A percentile compares a stretch with the other conserved stretches of the same genome.
These are phyloP conservation scores for Drosophila lowei DNA, from an alignment of 1,140 invertebrate genomes.

Conservation along the genomic window DNA sequence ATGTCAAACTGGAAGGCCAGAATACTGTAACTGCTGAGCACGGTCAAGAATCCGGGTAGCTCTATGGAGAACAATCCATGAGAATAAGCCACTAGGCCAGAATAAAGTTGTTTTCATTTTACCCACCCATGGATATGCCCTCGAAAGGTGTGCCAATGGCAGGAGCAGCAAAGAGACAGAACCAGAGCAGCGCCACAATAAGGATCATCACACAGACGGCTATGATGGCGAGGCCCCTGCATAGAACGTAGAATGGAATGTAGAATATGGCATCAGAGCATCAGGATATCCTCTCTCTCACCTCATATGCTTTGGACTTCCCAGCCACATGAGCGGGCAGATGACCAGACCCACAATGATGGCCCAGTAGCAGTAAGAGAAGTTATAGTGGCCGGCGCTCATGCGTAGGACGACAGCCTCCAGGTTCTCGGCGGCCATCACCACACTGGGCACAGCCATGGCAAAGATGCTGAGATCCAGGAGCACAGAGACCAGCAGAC, in stretches of 20 bases:
- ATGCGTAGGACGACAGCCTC: conserved; percentile 89
- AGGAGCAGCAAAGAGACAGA: conserved; percentile 63
- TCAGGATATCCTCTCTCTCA: conserved; percentile 73
- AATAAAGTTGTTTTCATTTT: too few species aligned
- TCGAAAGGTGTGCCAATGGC: conserved; percentile 69
- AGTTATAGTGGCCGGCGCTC: conserved; percentile 85
- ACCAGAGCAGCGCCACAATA: conserved; percentile 85
- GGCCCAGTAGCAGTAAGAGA: conserved; percentile 91
- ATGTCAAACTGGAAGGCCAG: conserved; percentile 91
- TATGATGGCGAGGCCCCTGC: conserved; percentile 85
- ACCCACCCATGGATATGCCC: conserved; percentile 65
- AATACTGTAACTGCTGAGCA: conserved; percentile 85
- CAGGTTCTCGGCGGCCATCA: conserved; percentile 90
- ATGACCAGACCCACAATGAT: conserved; percentile 87
- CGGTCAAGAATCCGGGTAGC: conserved; percentile 82
- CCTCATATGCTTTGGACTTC: conserved; percentile 93
- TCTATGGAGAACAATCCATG: conserved; percentile 30
- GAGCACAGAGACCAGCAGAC: conserved; percentile 87
- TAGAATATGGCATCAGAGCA: not conserved
- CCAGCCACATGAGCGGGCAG: conserved; percentile 92
- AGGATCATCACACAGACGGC: conserved; percentile 85
- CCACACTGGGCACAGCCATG: conserved; percentile 89
- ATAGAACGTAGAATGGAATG: not conserved
- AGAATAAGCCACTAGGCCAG: not conserved
- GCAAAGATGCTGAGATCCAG: conserved; percentile 89